phyloP scores from a whole-genome alignment of 1,140 invertebrate species.

The Maniola jurtina region DNA sequence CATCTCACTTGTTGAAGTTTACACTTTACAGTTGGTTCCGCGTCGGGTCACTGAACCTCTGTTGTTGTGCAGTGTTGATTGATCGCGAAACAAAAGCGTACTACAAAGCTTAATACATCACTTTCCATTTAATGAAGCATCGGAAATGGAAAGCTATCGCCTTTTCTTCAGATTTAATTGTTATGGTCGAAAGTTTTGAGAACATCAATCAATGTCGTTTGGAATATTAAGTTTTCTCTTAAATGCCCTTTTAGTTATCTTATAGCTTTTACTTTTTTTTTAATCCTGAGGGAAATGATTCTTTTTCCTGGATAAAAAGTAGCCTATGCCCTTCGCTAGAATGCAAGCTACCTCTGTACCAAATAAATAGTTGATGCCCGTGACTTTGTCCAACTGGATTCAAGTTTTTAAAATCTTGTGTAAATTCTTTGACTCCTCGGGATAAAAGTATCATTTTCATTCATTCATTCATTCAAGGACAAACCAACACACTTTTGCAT shows the following conservation, averaged over 20 bases:
- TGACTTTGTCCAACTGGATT: too few species aligned
- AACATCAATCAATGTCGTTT: not conserved
- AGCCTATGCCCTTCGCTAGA: too few species aligned
- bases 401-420: too few species aligned
- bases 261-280: too few species aligned
- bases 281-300: too few species aligned
- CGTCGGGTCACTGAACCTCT: constrained; percentile 30
- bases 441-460: too few species aligned
- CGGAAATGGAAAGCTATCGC: constrained; percentile 14
- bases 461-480: too few species aligned
- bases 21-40: constrained; percentile 34
- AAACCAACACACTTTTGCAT: too few species aligned
- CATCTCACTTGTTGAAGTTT: constrained; percentile 39
- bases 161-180: constrained; percentile 2
- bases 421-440: too few species aligned
- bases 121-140: constrained; percentile 30
- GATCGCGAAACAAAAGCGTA: constrained; percentile 35
- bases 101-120: constrained; percentile 30
- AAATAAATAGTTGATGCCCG: too few species aligned
- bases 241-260: not conserved
- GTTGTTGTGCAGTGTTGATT: constrained; percentile 27
- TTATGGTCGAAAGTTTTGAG: not conserved
- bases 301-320: too few species aligned
- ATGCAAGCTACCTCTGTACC: too few species aligned
- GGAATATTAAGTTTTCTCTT: not conserved